A percentile compares a stretch with the other conserved stretches of the same genome.
Conservation (phyloP, 2,113 vertebrate genomes). For the Zapornia atra region DNA sequence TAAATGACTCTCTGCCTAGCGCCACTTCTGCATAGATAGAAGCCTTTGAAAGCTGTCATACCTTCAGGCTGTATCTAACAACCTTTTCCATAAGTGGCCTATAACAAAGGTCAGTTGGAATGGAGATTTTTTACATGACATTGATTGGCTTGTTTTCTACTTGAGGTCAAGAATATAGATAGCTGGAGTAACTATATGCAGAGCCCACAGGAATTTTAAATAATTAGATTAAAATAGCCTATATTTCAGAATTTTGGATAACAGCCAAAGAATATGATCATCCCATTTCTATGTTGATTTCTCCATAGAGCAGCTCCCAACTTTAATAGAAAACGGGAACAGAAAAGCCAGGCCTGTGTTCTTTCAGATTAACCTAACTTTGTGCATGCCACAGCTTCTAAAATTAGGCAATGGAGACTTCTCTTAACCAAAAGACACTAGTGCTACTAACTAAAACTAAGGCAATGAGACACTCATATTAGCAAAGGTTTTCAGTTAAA, state of each 20-base stretch:
- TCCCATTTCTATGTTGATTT: not conserved
- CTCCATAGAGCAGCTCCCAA: not conserved
- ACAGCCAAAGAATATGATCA: not conserved
- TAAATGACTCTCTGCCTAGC: not conserved
- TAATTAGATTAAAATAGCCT: not conserved
- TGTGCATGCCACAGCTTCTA: not conserved
- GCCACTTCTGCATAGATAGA: not conserved
- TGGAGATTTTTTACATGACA: rapidly evolving
- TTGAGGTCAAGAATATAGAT: not conserved
- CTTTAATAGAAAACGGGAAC: not conserved
- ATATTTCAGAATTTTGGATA: not conserved
- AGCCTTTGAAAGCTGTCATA: not conserved
- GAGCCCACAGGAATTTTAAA: not conserved
- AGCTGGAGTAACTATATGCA: not conserved
- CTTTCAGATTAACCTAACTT: not conserved
- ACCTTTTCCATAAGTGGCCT: not conserved
- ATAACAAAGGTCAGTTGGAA: not conserved
- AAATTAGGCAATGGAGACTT: not conserved
- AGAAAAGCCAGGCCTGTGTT: not conserved
- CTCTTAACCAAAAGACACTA: not conserved
- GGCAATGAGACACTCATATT: not conserved
- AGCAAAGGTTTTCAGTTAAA: not conserved
- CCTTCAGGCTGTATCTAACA: not conserved
- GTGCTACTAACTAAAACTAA: not conserved
- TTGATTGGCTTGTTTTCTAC: not conserved